These are phyloP conservation scores for Nomada flava DNA, from an alignment of 2,888 invertebrate species.

Conservation along the genomic window DNA sequence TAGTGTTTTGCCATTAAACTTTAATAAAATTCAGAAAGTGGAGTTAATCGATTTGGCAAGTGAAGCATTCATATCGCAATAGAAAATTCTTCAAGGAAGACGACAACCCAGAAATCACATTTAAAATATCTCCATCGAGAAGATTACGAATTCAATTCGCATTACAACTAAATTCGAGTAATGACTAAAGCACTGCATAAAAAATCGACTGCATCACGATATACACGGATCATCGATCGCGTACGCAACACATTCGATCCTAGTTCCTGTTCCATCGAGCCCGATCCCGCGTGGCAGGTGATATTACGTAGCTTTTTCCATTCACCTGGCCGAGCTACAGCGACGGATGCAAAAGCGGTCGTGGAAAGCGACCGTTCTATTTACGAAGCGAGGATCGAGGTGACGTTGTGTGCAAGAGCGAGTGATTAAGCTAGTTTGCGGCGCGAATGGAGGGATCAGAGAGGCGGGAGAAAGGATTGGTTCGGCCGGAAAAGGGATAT, in stretches of 20 bases:
- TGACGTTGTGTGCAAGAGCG: constrained; percentile 15
- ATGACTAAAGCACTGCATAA: background rate
- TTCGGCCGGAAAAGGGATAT: constrained; percentile 21
- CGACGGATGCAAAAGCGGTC: constrained; percentile 40
- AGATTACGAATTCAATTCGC: too few relatives aligned
- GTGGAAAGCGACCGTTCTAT: constrained; percentile 43
- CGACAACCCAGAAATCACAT: too few relatives aligned
- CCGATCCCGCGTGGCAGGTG: constrained; percentile 26
- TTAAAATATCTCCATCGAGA: too few relatives aligned
- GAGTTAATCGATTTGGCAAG: too few relatives aligned
- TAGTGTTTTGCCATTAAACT: too few relatives aligned
- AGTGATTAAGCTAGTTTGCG: constrained; percentile 47
- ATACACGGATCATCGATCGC: background rate
- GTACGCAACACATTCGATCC: constrained; percentile 2
- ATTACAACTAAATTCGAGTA: too few relatives aligned
- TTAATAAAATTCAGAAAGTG: too few relatives aligned
- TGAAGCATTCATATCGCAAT: too few relatives aligned
- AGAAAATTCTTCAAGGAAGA: too few relatives aligned
- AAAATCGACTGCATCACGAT: background rate
- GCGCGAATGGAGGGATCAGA: constrained; percentile 19
- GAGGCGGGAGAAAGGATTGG: constrained; percentile 31
- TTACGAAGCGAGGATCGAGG: constrained; percentile 27
- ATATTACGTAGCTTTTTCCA: constrained; percentile 34
- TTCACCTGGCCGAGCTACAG: constrained; percentile 26
- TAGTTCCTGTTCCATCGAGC: constrained; percentile 19